Base-by-base conservation (phyloP, 2,888 invertebrate genomes). In the Calliphora vomitoria region DNA sequence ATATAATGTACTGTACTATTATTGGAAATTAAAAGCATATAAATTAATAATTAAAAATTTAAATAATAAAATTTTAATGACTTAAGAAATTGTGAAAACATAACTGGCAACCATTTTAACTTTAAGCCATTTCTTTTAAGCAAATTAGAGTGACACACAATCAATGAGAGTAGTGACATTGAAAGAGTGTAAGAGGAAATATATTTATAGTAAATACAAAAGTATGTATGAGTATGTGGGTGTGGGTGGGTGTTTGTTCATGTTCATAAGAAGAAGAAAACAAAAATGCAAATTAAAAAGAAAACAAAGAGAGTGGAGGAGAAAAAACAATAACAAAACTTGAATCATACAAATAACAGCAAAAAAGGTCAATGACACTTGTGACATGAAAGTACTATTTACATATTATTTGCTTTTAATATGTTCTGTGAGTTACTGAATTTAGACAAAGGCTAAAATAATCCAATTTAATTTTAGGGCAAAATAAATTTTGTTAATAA, bases 311-410 rank as follows among this genome's bases (percentile, higher is more conserved):
- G 0, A 25, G 6, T 10, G 8, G 25, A 4, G n/a, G 13, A n/a
- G 44, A 60, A 4, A 68, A 55, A 35, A 68, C 55, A 58, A 68
- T 66, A 55, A 78, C 3, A 68, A 62, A 47, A 60, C 31, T 53
- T 53, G 15, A 47, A 31, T 44, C 47, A 3, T 13, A n/a, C 66
- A 78, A 50, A 10, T 10, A 50, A 25, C 41, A 66, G 20, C 20
- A 38, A 6, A 6, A n/a, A 47, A 80, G 69, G 58, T 71, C 79
- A 80, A 69, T 71, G 69, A 80, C 79, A 80, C 13, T 79, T 58
- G 25, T 60, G 60, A 60, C 44, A 10, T 44, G 44, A 4, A 60
- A 8, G 55, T 44, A 44, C 44, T 50, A 44, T 11, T 10, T 44
- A 44, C 44, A 44, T 44, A 11, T 6, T 25, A 25, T 25, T 25